Evolutionary conservation across 2,797 vertebrate species (phyloP), one percentile per base, ranked within the genome.

Genomic region (Neomorphus geoffroyi): DNA sequence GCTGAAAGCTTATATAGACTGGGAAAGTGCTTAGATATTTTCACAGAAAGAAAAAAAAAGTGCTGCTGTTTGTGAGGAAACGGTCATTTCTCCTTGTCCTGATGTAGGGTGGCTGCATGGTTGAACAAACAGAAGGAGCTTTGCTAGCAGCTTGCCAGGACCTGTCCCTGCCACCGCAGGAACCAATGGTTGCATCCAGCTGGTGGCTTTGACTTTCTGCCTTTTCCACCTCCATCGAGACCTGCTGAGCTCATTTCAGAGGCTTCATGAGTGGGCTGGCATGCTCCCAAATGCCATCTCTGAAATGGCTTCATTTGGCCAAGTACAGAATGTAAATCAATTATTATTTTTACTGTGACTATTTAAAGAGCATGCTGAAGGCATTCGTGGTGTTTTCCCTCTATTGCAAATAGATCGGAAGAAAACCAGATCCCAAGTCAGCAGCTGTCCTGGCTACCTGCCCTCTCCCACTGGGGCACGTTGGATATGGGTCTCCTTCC

Each of bases 301-400:
- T 27, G 67, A 39, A 39, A 23, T 2, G 21, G 48, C 21, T 28
- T 32, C 21, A 5, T 61, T 54, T 35, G 48, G 48, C 66, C 8
- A 2, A 56, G 57, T 7, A 1, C 0, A 0, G 84, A 58, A 62
- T 46, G n/a, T 5, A 7, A 3, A 23, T 32, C 8, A 0, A 2
- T 56, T 71, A 7, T 56, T 43, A 22, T 30, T 89, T 67, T 51
- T 26, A 8, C 35, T 30, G 43, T 33, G 48, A 57, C 35, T 28
- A 19, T 35, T 87, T 53, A 39, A 57, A 33, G 48, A 1, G 0
- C 1, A 0, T 3, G 17, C 56, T 80, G 65, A 18, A 54, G 24
- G 65, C 0, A 0, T 41, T 62, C 0, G 0, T 24, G 60, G 18
- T 7, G 39, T 27, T 88, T 58, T 46, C 57, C 17, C 39, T 54